Percentiles rank a stretch among this genome's conserved stretches.
Conservation (phyloP, 2,888 invertebrate genomes). For the Eupithecia subfuscata region DNA sequence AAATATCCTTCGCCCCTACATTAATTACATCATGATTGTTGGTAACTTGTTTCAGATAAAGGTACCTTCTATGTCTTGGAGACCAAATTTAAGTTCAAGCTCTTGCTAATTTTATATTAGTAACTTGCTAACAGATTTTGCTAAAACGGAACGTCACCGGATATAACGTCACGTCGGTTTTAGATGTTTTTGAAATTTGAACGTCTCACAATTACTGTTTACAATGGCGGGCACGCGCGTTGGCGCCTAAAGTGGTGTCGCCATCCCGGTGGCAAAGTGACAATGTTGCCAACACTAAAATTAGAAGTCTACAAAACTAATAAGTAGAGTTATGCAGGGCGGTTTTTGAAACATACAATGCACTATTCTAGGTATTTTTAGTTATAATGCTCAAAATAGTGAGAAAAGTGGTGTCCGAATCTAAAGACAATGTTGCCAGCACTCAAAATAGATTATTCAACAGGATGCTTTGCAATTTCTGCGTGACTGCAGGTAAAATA, state of each 20-base stretch:
- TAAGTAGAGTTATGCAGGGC: not conserved
- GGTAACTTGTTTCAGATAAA: not conserved
- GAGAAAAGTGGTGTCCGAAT: slow-evolving; percentile 31
- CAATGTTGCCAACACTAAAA: slow-evolving; percentile 78
- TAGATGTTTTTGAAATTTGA: slow-evolving; percentile 80
- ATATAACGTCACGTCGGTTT: slow-evolving; percentile 78
- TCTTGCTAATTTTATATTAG: slow-evolving; percentile 22
- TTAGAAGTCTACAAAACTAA: slow-evolving; percentile 60
- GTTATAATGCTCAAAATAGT: not conserved
- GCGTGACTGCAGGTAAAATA: slow-evolving; percentile 53
- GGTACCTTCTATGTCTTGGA: not conserved
- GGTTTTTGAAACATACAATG: not conserved
- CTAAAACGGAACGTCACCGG: slow-evolving; percentile 74
- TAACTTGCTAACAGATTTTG: slow-evolving; percentile 39
- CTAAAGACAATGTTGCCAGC: slow-evolving; percentile 74
- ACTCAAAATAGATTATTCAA: slow-evolving; percentile 69
- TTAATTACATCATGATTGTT: not conserved
- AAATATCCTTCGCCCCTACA: not conserved
- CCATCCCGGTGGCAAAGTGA: slow-evolving; percentile 60
- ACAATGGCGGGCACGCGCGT: slow-evolving; percentile 76
- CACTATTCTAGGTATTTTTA: not conserved
- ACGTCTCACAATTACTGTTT: slow-evolving; percentile 76
- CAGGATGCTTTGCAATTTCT: slow-evolving; percentile 44
- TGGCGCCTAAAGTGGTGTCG: slow-evolving; percentile 75
- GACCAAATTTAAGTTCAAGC: not conserved